Conservation (phyloP, 2,113 vertebrate species). For the Herpailurus yagouaroundi region DNA sequence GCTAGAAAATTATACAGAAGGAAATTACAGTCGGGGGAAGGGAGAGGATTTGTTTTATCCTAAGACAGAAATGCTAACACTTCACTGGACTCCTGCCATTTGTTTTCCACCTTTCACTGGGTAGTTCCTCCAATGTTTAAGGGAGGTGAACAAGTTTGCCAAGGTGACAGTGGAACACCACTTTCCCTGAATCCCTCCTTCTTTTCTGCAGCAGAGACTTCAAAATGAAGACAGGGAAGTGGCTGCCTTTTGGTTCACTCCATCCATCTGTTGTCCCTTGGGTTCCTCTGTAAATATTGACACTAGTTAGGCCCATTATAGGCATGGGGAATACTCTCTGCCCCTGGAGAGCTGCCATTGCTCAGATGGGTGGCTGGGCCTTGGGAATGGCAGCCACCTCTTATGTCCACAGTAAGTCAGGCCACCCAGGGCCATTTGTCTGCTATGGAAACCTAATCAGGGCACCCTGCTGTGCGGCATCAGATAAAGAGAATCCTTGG, state of each 20-base stretch:
- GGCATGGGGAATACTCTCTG: not conserved
- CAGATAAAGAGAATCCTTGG: not conserved
- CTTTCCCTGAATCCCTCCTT: not conserved
- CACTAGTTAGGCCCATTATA: not conserved
- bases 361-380: not conserved
- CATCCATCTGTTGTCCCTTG: not conserved
- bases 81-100: not conserved
- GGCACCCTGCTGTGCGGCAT: not conserved
- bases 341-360: not conserved
- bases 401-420: not conserved
- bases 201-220: not conserved
- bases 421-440: not conserved
- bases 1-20: constrained; percentile 24
- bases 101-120: not conserved
- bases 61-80: not conserved
- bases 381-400: not conserved
- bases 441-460: not conserved
- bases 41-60: not conserved
- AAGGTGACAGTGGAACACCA: not conserved
- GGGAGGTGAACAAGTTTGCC: not conserved
- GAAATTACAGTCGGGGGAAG: not conserved
- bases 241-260: not conserved
- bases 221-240: not conserved
- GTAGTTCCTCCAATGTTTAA: not conserved
- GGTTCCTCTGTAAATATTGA: not conserved